Evolutionary conservation across 2,113 vertebrate genomes (phyloP), one percentile per base, ranked within the genome.

Genomic region (Scalopus aquaticus): DNA sequence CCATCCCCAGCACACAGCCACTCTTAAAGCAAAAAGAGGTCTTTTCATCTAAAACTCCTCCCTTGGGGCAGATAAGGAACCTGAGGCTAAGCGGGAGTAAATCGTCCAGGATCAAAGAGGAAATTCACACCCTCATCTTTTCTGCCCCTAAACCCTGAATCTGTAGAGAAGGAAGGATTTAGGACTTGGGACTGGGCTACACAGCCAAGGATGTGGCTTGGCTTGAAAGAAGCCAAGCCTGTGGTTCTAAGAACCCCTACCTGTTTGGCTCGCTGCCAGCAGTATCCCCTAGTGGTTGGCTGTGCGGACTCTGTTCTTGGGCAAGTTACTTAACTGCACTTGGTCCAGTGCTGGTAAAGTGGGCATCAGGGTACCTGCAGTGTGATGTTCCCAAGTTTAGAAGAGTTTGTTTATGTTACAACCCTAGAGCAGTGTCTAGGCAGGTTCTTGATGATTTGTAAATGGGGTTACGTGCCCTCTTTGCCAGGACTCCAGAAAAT

Each of bases 51-150:
- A 35, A 83, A 93, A 74, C 72, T 62, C 54, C 56, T 85, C 91
- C 92, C 79, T 28, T 28, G 62, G 69, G 19, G 11, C 95, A 89
- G 87, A 93, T 89, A 72, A 95, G 65, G 74, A 95, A 86, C 82
- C 81, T 6, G 19, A 79, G 39, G 69, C 67, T 39, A 8, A 20
- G 30, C 46, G 32, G 26, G 32, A 70, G 51, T 56, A 72, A 93
- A 67, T 78, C 62, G 85, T 82, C 65, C 42, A 30, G 17, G 64
- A 51, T 87, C 46, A 58, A 35, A 24, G 83, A 6, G 49, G 87
- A 96, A 96, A 65, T 91, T 79, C 62, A 83, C 58, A 46, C 32
- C 46, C 51, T 54, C n/a, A 28, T 77, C 49, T 80, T 84, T 46
- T 30, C 19, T 37, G n/a, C 37, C 81, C 22, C 51, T 58, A 72